Evolutionary conservation across 2,797 vertebrate species (phyloP).

Genomic region (Silurus aristotelis): DNA sequence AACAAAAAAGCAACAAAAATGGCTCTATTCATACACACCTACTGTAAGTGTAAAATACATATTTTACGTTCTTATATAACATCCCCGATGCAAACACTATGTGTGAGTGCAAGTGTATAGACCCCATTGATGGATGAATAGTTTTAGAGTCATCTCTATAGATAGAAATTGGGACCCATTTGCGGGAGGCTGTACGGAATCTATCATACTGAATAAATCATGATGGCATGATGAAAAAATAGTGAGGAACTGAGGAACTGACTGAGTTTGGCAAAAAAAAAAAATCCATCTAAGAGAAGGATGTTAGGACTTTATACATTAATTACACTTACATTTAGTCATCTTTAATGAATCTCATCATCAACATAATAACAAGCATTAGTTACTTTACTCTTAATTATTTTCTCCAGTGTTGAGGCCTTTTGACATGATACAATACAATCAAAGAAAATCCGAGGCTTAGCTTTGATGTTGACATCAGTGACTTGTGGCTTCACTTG

Average conservation of each 20-base stretch:
- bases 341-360: not conserved
- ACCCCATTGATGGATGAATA: conserved; percentile 43
- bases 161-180: conserved; percentile 53
- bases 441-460: not conserved
- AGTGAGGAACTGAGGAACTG: conserved; percentile 38
- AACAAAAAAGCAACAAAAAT: not conserved
- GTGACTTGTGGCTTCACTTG: not conserved
- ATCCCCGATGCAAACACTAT: not conserved
- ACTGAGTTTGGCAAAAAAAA: conserved; percentile 42
- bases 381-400: not conserved
- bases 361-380: conserved; percentile 7
- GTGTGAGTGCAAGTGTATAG: conserved; percentile 19
- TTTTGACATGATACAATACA: not conserved
- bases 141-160: conserved; percentile 47
- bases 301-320: conserved; percentile 14
- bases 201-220: conserved; percentile 59
- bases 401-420: not conserved
- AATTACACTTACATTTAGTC: conserved; percentile 8
- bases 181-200: conserved; percentile 47
- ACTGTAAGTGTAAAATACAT: not conserved
- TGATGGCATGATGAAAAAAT: conserved; percentile 45
- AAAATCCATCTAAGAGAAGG: conserved; percentile 1
- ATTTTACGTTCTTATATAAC: not conserved
- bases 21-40: not conserved
- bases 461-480: not conserved